phyloP scores from a whole-genome alignment of 2,888 invertebrate genomes.

The Tenthredo mesomela region DNA sequence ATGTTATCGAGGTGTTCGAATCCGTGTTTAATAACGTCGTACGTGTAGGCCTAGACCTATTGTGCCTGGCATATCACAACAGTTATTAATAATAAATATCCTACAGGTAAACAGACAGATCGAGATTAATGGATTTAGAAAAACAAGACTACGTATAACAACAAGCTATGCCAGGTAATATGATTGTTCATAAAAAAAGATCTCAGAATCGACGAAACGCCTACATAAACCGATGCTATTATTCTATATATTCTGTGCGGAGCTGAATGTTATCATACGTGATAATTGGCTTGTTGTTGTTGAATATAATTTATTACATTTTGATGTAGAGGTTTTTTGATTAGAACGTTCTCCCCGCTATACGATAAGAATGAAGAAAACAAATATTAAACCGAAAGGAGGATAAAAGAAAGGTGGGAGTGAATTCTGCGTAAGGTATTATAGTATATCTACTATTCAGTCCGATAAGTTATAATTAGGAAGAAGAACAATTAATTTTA shows the following conservation, averaged over 20 bases:
- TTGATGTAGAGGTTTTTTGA: not conserved
- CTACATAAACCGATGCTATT: not conserved
- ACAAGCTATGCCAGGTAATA: not conserved
- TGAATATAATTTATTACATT: not conserved
- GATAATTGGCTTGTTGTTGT: not conserved
- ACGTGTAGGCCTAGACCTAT: not conserved
- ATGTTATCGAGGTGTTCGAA: not conserved
- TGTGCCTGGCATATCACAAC: not conserved
- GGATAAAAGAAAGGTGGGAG: not conserved
- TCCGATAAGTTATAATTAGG: not conserved
- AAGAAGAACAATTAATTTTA: not conserved
- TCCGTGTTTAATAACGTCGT: not conserved
- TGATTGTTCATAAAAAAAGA: not conserved
- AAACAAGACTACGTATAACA: not conserved
- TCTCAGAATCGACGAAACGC: not conserved
- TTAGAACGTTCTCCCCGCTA: not conserved
- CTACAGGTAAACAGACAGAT: conserved; percentile 6
- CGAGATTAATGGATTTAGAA: not conserved
- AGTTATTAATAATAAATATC: not conserved
- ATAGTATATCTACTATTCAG: not conserved
- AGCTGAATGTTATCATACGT: not conserved
- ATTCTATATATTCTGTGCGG: not conserved
- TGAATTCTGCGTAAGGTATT: not conserved
- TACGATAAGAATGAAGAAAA: not conserved
- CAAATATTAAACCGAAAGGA: not conserved